Evolutionary conservation across 1,140 invertebrate genomes (phyloP).

Genomic region (Megalonaias nervosa): DNA sequence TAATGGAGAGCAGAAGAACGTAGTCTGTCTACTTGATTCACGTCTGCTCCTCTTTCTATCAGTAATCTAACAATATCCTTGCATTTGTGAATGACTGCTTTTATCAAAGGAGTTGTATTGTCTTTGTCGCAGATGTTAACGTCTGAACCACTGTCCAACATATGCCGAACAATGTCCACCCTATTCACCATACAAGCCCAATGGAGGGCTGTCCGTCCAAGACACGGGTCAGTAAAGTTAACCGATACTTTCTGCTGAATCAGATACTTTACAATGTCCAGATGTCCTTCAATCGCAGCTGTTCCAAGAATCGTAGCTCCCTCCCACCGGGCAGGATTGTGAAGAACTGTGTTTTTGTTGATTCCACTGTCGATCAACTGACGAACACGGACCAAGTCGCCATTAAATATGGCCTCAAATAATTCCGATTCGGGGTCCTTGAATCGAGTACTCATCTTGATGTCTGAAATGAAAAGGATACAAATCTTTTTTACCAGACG

Average conservation of each 20-base stretch:
- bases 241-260: conserved; percentile 28
- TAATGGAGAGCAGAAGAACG: conserved; percentile 56
- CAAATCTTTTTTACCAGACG: too few species aligned
- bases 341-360: conserved; percentile 38
- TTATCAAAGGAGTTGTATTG: conserved; percentile 52
- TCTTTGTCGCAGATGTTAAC: conserved; percentile 51
- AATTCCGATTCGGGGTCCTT: conserved; percentile 35
- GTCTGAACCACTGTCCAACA: conserved; percentile 27
- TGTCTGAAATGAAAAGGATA: too few species aligned
- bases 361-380: conserved; percentile 46
- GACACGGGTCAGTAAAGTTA: conserved; percentile 38
- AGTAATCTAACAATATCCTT: conserved; percentile 38
- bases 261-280: conserved; percentile 44
- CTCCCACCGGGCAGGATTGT: conserved; percentile 34
- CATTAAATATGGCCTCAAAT: conserved; percentile 39
- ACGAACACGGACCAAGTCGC: conserved; percentile 34
- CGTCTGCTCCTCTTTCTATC: conserved; percentile 44
- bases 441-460: too few species aligned
- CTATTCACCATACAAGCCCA: conserved; percentile 42
- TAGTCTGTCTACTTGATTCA: conserved; percentile 42
- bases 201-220: conserved; percentile 44
- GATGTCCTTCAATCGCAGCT: conserved; percentile 40
- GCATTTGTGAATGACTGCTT: conserved; percentile 42
- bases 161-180: conserved; percentile 16
- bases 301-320: conserved; percentile 42